A percentile compares a stretch with the other conserved stretches of the same genome.
Evolutionary conservation across 2,113 vertebrate genomes (phyloP).

Genomic region (Meleagris gallopavo): DNA sequence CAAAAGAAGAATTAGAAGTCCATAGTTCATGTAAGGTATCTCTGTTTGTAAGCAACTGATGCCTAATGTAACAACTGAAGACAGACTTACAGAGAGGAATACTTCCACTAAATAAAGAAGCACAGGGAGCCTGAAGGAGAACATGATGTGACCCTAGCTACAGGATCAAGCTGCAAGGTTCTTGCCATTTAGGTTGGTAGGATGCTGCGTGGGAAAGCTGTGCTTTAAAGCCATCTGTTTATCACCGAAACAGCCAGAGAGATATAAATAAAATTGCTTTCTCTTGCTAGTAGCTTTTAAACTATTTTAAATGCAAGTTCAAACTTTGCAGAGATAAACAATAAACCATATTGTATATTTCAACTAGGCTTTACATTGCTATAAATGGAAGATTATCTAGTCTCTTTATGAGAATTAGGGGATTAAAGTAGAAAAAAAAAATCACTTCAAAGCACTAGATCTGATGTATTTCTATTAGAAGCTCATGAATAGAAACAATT

Average conservation of each 20-base stretch:
- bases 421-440: slow-evolving; percentile 25
- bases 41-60: neutral
- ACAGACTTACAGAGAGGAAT: neutral
- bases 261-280: neutral
- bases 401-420: neutral
- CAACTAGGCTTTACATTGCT: neutral
- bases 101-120: neutral
- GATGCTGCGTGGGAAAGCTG: rapidly evolving
- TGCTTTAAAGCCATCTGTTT: slow-evolving; percentile 24
- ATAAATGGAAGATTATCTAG: slow-evolving; percentile 21
- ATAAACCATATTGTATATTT: neutral
- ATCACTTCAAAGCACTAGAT: slow-evolving; percentile 24
- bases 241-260: neutral
- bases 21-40: neutral
- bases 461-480: slow-evolving; percentile 22
- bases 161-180: neutral
- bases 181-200: neutral
- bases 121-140: neutral
- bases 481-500: slow-evolving; percentile 19
- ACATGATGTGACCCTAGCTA: neutral
- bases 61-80: neutral
- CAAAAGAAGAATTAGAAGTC: neutral
- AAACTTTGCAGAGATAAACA: neutral
- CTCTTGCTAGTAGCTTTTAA: neutral
- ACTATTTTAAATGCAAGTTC: slow-evolving; percentile 19